Conservation (phyloP, 2,888 invertebrate species). For the Machimus atricapillus region DNA sequence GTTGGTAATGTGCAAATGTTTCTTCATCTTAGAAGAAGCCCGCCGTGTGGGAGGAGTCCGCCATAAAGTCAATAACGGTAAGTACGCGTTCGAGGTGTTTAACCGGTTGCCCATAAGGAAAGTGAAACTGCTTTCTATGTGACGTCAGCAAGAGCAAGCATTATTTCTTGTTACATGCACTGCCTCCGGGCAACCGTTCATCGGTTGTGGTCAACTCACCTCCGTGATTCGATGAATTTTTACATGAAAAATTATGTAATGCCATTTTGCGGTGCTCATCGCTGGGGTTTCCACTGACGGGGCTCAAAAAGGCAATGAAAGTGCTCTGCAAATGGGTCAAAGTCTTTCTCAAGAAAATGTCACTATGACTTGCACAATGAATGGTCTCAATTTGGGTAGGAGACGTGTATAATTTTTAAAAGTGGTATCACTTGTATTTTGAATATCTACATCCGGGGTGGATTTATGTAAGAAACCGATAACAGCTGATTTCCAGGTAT, state of each 20-base stretch:
- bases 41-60: background rate
- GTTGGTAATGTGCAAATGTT: background rate
- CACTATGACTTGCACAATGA: background rate
- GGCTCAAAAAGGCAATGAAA: background rate
- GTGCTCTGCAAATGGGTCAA: background rate
- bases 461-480: background rate
- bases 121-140: constrained; percentile 47
- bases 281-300: background rate
- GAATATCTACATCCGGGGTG: background rate
- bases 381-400: background rate
- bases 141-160: constrained; percentile 33
- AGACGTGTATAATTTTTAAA: background rate
- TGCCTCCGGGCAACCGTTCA: background rate
- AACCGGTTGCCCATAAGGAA: constrained; percentile 32
- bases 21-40: background rate
- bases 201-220: background rate
- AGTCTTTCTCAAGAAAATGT: background rate
- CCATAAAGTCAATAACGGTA: background rate
- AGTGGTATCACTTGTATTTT: background rate
- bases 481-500: background rate
- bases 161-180: background rate
- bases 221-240: background rate
- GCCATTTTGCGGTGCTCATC: background rate
- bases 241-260: constrained; percentile 4
- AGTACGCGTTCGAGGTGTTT: background rate